Base-by-base conservation (phyloP, 2,797 vertebrate species). In the Acanthis flammea region DNA sequence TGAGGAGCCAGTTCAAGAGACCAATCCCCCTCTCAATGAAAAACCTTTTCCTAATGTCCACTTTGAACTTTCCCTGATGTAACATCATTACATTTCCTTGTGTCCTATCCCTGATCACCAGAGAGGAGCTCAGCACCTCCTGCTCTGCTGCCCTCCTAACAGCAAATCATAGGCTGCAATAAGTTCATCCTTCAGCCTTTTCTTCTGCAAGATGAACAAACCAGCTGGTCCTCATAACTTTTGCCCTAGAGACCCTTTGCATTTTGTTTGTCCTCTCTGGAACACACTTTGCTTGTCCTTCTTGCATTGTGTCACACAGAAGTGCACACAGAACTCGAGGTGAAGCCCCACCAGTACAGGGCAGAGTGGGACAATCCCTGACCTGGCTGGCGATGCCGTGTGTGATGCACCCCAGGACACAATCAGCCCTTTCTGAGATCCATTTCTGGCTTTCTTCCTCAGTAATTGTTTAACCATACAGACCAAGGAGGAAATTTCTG, bases 321-420 rank as follows among this genome's bases (percentile, higher is more conserved):
- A 21, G 8, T 23, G n/a, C 27, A 45, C 24, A 5, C 7, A 18
- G 44, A 30, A 12, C 28, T 67, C 2, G 2, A 84, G 12, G 19
- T 50, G 44, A 12, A 27, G 27, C 4, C 4, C 3, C 5, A 33
- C 11, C 9, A 23, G 22, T 10, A 17, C 19, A 9, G 19, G 35
- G 25, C 27, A 48, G 24, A 57, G 3, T 3, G 14, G 31, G 21
- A 77, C 39, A 80, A 25, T 76, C 35, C 14, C 12, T 67, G 0
- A 0, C 23, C 14, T 6, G 2, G 30, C 25, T 45, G 54, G 14
- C 0, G 0, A 5, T 25, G 25, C 30, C 3, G 0, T 61, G 18
- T 14, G 31, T 5, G 21, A 12, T 72, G 35, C 11, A 50, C 8
- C 4, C 19, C 21, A 39, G 42, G 24, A 25, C 27, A 61, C 0